A percentile compares a stretch with the other conserved stretches of the same genome.
These are phyloP conservation scores for Eciton burchellii DNA, from an alignment of 1,140 invertebrate species.

Conservation along the genomic window DNA sequence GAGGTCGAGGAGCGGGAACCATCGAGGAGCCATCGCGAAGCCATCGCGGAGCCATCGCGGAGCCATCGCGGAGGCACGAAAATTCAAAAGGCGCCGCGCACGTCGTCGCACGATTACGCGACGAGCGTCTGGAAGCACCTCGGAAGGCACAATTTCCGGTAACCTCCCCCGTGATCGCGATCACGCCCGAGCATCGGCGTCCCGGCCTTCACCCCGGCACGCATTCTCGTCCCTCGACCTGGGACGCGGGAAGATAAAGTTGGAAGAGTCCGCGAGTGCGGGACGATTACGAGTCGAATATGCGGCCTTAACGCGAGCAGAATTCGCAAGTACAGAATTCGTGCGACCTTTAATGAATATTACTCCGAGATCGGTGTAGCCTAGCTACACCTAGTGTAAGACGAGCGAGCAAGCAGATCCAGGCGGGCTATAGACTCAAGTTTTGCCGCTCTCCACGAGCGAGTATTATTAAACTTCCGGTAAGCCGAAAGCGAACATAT, in stretches of 20 bases:
- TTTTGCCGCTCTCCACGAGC: slow-evolving; percentile 58
- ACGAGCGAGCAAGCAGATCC: slow-evolving; percentile 51
- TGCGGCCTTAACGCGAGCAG: slow-evolving; percentile 38
- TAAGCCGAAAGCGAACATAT: slow-evolving; percentile 53
- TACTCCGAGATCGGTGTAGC: slow-evolving; percentile 57
- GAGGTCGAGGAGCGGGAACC: too few species aligned
- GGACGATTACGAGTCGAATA: slow-evolving; percentile 57
- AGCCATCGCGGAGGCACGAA: not conserved
- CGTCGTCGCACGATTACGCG: not conserved
- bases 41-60: too few species aligned
- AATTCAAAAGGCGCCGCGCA: not conserved
- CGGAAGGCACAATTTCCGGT: not conserved
- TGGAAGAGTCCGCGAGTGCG: slow-evolving; percentile 54
- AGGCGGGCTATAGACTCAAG: slow-evolving; percentile 46
- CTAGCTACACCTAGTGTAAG: slow-evolving; percentile 12
- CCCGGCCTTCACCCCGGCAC: too few species aligned
- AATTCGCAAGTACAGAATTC: slow-evolving; percentile 41
- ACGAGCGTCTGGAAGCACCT: not conserved
- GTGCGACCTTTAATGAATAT: slow-evolving; percentile 57
- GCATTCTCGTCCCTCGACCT: too few species aligned
- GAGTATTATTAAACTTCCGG: slow-evolving; percentile 71
- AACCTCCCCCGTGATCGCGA: not conserved
- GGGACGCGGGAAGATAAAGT: slow-evolving; percentile 43
- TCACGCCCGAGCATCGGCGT: not conserved
- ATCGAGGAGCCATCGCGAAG: too few species aligned